A percentile compares a stretch with the other conserved stretches of the same genome.
Conservation (phyloP, 2,113 vertebrate genomes). For the Garra rufa region DNA sequence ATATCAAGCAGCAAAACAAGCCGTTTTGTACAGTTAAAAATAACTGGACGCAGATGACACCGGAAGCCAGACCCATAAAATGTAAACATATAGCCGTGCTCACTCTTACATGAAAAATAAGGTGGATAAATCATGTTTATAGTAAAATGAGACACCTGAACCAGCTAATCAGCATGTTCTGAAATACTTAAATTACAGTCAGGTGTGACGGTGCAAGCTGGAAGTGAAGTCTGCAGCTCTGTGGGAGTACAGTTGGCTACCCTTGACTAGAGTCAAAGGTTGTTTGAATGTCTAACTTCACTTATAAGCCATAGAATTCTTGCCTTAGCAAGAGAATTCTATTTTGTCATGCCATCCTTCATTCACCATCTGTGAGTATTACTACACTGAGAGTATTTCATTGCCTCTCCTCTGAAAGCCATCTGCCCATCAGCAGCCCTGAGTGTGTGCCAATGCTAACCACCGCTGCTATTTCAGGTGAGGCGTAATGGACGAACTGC, state of each 20-base stretch:
- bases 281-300: background rate
- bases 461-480: conserved; percentile 4
- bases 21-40: no score
- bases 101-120: no score
- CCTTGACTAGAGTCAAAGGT: background rate
- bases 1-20: no score
- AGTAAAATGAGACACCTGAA: background rate
- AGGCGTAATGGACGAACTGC: background rate
- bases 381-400: background rate
- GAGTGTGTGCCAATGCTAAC: conserved; percentile 17
- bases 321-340: background rate
- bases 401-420: conserved; percentile 13
- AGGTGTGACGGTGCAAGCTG: background rate
- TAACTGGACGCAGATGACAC: no score
- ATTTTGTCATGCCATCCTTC: background rate
- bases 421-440: conserved; percentile 10
- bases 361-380: background rate
- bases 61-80: no score
- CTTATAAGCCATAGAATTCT: background rate
- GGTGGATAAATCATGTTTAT: background rate
- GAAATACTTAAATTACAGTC: background rate
- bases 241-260: background rate
- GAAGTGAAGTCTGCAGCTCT: background rate
- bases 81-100: no score
- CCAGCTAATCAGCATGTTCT: background rate